Evolutionary conservation across 2,888 invertebrate species (phyloP).

Genomic region (Volucella inanis): DNA sequence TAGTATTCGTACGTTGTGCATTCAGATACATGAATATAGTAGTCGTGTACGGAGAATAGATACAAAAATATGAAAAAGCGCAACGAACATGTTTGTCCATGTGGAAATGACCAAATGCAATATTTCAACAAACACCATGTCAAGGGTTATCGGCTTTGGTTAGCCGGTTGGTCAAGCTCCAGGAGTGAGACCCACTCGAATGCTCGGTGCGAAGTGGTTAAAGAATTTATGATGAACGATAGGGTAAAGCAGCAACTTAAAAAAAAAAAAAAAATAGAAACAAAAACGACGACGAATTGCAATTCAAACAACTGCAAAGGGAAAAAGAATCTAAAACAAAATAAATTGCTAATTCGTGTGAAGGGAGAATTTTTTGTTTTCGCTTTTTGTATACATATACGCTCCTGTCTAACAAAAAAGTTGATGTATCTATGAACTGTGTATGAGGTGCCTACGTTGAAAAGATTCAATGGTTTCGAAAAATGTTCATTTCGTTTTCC

Average conservation of each 20-base stretch:
- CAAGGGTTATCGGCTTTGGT: conserved; percentile 71
- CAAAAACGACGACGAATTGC: conserved; percentile 26
- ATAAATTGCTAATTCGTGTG: conserved; percentile 53
- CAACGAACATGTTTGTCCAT: conserved; percentile 46
- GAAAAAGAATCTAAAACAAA: conserved; percentile 34
- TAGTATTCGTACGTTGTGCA: conserved; percentile 38
- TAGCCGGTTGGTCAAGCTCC: conserved; percentile 29
- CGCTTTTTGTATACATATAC: background rate
- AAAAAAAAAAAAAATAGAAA: conserved; percentile 11
- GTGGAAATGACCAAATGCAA: conserved; percentile 72
- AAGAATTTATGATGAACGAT: conserved; percentile 67
- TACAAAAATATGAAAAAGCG: conserved; percentile 17
- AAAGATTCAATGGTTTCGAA: conserved; percentile 38
- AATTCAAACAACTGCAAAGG: conserved; percentile 6
- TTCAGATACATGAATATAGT: background rate
- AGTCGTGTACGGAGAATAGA: background rate
- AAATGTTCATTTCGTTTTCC: conserved; percentile 16
- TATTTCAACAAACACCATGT: conserved; percentile 71
- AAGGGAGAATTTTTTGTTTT: conserved; percentile 2
- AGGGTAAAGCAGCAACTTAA: conserved; percentile 21
- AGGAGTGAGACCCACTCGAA: background rate
- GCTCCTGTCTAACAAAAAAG: conserved; percentile 15
- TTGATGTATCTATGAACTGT: background rate
- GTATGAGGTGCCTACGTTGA: conserved; percentile 9
- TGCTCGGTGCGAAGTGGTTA: conserved; percentile 30